Evolutionary conservation across 2,888 invertebrate genomes (phyloP), one percentile per base, ranked within the genome.

Genomic region (Suillia variegata): DNA sequence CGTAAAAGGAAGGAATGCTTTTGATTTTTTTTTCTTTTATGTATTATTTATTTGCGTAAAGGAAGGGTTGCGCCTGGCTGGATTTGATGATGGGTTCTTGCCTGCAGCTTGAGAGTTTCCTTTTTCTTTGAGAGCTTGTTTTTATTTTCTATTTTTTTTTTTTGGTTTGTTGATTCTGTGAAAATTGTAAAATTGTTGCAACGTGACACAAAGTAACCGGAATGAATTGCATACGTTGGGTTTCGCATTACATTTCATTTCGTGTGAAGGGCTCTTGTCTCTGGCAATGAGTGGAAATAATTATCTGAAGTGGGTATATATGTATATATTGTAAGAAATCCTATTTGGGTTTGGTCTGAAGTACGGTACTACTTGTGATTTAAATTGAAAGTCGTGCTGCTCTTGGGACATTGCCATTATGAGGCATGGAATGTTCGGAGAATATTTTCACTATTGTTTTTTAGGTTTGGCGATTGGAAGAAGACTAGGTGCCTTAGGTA

Each of bases 221-320:
- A 58, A 54, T n/a, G n/a, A 51, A 33, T 31, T 31, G 6, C 31
- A 31, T 38, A n/a, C n/a, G 15, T 38, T 50, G n/a, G 54, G 58
- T 58, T 50, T 58, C 38, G 26, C 54, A 54, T 58, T n/a, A n/a
- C n/a, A n/a, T n/a, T n/a, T n/a, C n/a, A n/a, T n/a, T 54, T 58
- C 54, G 22, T n/a, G 10, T 21, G 33, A n/a, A 48, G 49, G 48
- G 47, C 31, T 54, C 54, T 12, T 15, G 51, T 18, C 12, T 15
- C 17, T 5, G 50, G 33, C 15, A 51, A 50, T 49, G 45, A 45
- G 26, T 56, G 56, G 38, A 56, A 56, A 56, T 51, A 51, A 56
- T 56, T 56, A 50, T 50, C 15, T 56, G 49, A 56, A 50, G 50
- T 31, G 31, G 31, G 31, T 31, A 31, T 31, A 8, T 31, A n/a